Base-by-base conservation (phyloP, 1,140 invertebrate species). In the Drosophila mojavensis region DNA sequence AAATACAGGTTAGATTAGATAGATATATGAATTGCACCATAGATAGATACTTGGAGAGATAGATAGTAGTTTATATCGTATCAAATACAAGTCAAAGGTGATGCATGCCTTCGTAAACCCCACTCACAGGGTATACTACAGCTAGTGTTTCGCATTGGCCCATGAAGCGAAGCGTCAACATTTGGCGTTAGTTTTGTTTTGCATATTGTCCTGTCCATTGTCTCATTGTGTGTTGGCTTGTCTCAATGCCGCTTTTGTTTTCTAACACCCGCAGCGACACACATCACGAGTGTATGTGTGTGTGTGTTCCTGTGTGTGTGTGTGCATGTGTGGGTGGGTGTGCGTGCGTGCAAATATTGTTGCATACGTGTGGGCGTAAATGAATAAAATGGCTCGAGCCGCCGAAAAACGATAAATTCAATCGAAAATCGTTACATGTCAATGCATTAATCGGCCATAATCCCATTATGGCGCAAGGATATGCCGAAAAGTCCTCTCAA, bases 351-450 rank as follows among this genome's bases (percentile, higher is more conserved):
- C 83, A 89, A 88, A 86, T 82, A 86, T 82, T 79, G 68, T 88
- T 86, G 82, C 82, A 82, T 74, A 88, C 76, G 83, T 88, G 82
- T 86, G 82, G 82, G 83, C 84, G 84, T 79, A 89, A 89, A 89
- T 89, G 84, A 89, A 89, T 89, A 89, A 89, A 89, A 89, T 86
- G 83, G 77, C 84, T 83, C 83, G 84, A 86, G 84, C 78, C 80
- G 70, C 74, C 84, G 80, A 89, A 89, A 89, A 89, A 90, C 85
- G 85, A 89, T 89, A 90, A 90, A 91, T 91, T 91, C 90, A 91
- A 91, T 91, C 88, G 90, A 90, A 91, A 91, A 91, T 91, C 90
- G 90, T 91, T 91, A 89, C 90, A 91, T 91, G 90, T 91, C 90
- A 91, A 91, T 91, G 90, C 90, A 89, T 91, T 91, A 91, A 91